These are phyloP conservation scores for Trissoscelio sp. DNA, from an alignment of 2,888 invertebrate genomes.

Conservation along the genomic window DNA sequence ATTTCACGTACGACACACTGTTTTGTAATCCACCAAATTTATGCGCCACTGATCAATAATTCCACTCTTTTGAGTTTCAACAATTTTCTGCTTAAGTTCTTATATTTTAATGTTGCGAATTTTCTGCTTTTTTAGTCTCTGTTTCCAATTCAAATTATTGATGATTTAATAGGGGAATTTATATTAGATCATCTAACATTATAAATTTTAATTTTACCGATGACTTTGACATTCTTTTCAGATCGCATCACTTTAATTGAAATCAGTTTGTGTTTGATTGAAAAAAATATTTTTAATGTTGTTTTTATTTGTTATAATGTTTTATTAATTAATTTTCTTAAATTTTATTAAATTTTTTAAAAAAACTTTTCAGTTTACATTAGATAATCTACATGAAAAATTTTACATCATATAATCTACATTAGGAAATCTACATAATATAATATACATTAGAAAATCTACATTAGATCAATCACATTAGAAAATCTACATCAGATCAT, in stretches of 20 bases:
- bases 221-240: constrained; percentile 21
- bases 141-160: neutral
- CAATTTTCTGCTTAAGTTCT: too few relatives aligned
- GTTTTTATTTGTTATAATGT: too few relatives aligned
- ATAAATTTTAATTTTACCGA: constrained; percentile 9
- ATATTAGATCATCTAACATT: constrained; percentile 8
- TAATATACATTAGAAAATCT: too few relatives aligned
- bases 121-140: too few relatives aligned
- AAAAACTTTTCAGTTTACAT: too few relatives aligned
- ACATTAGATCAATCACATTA: too few relatives aligned
- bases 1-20: constrained; percentile 15
- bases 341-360: too few relatives aligned
- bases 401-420: too few relatives aligned
- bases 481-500: too few relatives aligned
- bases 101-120: too few relatives aligned
- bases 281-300: neutral
- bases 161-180: neutral
- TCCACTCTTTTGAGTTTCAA: constrained; percentile 13
- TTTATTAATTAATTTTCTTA: neutral
- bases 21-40: constrained; percentile 24
- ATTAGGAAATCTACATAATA: too few relatives aligned
- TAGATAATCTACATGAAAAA: too few relatives aligned
- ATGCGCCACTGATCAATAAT: constrained; percentile 2
- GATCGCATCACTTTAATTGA: neutral
- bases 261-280: neutral